Evolutionary conservation across 1,140 invertebrate genomes (phyloP).

Genomic region (Cyclina sinensis): DNA sequence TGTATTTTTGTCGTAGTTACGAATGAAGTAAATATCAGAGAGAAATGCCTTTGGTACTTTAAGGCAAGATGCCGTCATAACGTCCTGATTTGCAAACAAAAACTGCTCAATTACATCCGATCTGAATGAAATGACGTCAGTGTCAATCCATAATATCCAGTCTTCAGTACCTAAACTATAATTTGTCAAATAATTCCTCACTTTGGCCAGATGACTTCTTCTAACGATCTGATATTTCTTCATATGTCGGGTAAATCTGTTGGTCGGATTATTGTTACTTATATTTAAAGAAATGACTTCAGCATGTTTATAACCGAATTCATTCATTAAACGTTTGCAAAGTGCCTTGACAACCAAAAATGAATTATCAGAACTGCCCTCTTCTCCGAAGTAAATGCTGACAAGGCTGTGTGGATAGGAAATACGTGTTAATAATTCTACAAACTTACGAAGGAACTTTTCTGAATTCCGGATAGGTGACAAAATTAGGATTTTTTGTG

Average conservation of each 20-base stretch:
- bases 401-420: slow-evolving; percentile 80
- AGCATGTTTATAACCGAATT: slow-evolving; percentile 66
- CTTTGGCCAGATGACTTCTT: too few relatives aligned
- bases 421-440: slow-evolving; percentile 71
- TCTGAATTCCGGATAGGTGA: slow-evolving; percentile 81
- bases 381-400: slow-evolving; percentile 82
- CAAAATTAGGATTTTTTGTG: slow-evolving; percentile 77
- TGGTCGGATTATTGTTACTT: slow-evolving; percentile 62
- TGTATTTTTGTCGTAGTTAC: slow-evolving; percentile 44
- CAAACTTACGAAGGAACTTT: slow-evolving; percentile 71
- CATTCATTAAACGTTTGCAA: slow-evolving; percentile 67
- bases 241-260: slow-evolving; percentile 66
- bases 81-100: slow-evolving; percentile 77
- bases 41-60: slow-evolving; percentile 76
- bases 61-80: slow-evolving; percentile 79
- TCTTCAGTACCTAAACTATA: slow-evolving; percentile 70
- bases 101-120: slow-evolving; percentile 81
- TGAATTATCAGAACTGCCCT: slow-evolving; percentile 81
- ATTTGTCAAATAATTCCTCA: too few relatives aligned
- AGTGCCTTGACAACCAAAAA: slow-evolving; percentile 64
- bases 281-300: slow-evolving; percentile 75
- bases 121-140: slow-evolving; percentile 77
- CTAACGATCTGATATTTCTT: too few relatives aligned
- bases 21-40: slow-evolving; percentile 71
- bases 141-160: slow-evolving; percentile 84